Evolutionary conservation across 2,113 vertebrate genomes (phyloP).

Genomic region (Pangasianodon hypophthalmus): DNA sequence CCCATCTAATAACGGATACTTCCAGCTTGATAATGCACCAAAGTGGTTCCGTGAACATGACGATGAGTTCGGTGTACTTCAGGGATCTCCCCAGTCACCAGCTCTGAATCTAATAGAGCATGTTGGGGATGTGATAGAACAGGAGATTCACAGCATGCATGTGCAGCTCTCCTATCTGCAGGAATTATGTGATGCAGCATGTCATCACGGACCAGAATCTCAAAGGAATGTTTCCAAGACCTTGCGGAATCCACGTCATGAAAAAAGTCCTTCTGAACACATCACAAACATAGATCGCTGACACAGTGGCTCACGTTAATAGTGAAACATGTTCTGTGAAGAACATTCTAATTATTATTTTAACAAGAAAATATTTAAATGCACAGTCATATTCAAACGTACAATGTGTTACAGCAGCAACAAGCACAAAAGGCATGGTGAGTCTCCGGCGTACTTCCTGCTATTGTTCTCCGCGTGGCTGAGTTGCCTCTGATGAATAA

Average conservation of each 20-base stretch:
- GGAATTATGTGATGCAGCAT: no score
- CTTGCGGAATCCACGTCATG: no score
- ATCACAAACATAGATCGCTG: not conserved
- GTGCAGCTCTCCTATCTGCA: no score
- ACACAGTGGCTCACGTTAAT: not conserved
- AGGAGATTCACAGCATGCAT: no score
- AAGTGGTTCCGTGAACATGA: not conserved
- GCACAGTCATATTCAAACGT: not conserved
- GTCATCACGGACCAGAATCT: no score
- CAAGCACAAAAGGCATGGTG: not conserved
- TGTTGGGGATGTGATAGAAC: not conserved
- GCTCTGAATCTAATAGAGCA: not conserved
- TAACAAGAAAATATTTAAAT: not conserved
- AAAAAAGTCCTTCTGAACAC: not conserved
- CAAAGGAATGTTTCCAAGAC: no score
- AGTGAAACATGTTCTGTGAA: not conserved
- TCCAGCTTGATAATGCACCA: not conserved
- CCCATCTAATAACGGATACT: not conserved
- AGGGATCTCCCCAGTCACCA: not conserved
- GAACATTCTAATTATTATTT: not conserved
- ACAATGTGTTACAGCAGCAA: not conserved
- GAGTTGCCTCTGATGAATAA: not conserved
- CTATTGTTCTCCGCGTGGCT: conserved; percentile 1
- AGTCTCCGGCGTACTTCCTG: not conserved
- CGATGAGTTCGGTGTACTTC: not conserved